Evolutionary conservation across 2,113 vertebrate genomes (phyloP).

Genomic region (Lagopus muta): DNA sequence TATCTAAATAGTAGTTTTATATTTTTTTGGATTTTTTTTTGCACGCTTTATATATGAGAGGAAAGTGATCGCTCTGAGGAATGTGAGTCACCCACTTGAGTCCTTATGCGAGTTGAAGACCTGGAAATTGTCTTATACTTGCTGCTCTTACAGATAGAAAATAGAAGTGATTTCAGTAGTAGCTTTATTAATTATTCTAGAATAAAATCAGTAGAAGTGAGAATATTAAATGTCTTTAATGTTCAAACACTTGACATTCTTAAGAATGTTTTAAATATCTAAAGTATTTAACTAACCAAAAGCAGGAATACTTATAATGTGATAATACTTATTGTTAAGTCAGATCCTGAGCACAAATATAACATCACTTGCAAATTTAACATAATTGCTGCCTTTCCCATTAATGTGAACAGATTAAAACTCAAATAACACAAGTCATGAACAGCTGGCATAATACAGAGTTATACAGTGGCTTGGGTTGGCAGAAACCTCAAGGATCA

Average conservation of each 20-base stretch:
- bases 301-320: neutral
- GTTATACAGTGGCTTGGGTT: too few relatives aligned
- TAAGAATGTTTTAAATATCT: neutral
- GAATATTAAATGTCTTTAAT: neutral
- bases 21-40: too few relatives aligned
- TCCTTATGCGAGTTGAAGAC: neutral
- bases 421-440: neutral
- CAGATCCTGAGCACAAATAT: neutral
- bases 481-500: too few relatives aligned
- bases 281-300: neutral
- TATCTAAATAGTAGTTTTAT: neutral
- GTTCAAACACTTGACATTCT: neutral
- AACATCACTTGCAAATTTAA: neutral
- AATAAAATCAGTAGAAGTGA: neutral
- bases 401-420: neutral
- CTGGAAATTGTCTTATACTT: neutral
- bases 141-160: neutral
- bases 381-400: neutral
- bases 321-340: neutral
- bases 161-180: neutral
- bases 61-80: neutral
- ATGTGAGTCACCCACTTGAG: neutral
- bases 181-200: neutral
- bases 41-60: neutral
- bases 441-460: neutral